Percentiles rank a stretch among this genome's conserved stretches.
Conservation (phyloP, 2,888 invertebrate genomes). For the Lycia hirtaria region DNA sequence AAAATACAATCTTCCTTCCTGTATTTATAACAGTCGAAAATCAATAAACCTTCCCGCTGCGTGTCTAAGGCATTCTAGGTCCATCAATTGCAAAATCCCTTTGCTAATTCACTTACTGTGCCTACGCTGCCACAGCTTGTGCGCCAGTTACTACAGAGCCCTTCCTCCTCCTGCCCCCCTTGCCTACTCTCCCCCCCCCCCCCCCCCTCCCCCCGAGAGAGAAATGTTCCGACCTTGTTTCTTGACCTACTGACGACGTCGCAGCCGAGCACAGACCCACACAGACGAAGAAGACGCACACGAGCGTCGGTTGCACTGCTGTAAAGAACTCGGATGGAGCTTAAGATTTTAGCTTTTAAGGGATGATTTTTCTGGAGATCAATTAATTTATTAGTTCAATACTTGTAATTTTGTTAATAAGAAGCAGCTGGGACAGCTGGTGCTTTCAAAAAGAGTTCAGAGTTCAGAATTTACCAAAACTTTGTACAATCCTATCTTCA, state of each 20-base stretch:
- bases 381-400: too few relatives aligned
- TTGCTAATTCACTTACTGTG: constrained; percentile 21
- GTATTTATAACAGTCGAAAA: too few relatives aligned
- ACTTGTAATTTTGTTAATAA: too few relatives aligned
- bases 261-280: constrained; percentile 69
- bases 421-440: too few relatives aligned
- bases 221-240: constrained; percentile 83
- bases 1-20: neutral
- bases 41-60: neutral
- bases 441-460: too few relatives aligned
- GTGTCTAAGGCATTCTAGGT: constrained; percentile 5
- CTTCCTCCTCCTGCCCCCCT: constrained; percentile 50
- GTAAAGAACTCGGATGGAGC: constrained; percentile 5
- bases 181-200: constrained; percentile 20
- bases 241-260: constrained; percentile 83
- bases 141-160: constrained; percentile 42
- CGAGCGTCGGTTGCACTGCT: constrained; percentile 22
- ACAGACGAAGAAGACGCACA: constrained; percentile 45
- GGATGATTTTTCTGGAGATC: too few relatives aligned
- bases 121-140: constrained; percentile 20
- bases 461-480: too few relatives aligned
- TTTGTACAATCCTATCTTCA: too few relatives aligned
- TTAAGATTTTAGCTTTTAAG: neutral
- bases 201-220: constrained; percentile 50
- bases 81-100: constrained; percentile 25